phyloP scores from a whole-genome alignment of 2,888 invertebrate genomes.

The Drosophila borealis region DNA sequence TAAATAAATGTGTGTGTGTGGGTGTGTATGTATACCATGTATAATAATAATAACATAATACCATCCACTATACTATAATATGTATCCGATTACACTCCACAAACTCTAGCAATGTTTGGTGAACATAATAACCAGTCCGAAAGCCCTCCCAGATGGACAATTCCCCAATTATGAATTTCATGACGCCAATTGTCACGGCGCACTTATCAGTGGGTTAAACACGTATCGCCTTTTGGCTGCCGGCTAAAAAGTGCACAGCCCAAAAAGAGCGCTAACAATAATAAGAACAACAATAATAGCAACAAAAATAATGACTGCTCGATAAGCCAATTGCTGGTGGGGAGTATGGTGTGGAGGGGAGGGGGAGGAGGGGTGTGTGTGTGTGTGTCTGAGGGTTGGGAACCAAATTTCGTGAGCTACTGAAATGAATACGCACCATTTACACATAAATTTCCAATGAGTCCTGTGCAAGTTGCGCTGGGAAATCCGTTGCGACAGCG shows the following conservation, averaged over 20 bases:
- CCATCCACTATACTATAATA: not conserved
- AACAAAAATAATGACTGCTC: constrained; percentile 6
- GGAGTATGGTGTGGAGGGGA: not conserved
- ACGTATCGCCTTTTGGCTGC: not conserved
- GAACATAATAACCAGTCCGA: not conserved
- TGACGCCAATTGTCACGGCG: not conserved
- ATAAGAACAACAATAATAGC: constrained; percentile 2
- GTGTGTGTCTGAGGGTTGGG: not conserved
- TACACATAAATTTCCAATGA: constrained; percentile 63
- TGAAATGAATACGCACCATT: constrained; percentile 63
- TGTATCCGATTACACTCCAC: not conserved
- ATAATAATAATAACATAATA: too few relatives aligned
- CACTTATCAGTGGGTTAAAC: constrained; percentile 11
- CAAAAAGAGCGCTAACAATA: not conserved
- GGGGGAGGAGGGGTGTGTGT: not conserved
- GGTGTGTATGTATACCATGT: not conserved
- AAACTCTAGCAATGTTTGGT: not conserved
- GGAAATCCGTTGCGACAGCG: constrained; percentile 31
- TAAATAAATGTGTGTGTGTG: not conserved
- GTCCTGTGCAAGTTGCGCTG: constrained; percentile 44
- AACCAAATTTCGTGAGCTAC: constrained; percentile 3
- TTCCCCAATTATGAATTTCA: constrained; percentile 1
- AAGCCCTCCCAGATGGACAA: not conserved
- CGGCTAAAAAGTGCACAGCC: constrained; percentile 10
- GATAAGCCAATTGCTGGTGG: constrained; percentile 1